Base-by-base conservation (phyloP, 2,888 invertebrate species). In the Synanthedon andrenaeformis region DNA sequence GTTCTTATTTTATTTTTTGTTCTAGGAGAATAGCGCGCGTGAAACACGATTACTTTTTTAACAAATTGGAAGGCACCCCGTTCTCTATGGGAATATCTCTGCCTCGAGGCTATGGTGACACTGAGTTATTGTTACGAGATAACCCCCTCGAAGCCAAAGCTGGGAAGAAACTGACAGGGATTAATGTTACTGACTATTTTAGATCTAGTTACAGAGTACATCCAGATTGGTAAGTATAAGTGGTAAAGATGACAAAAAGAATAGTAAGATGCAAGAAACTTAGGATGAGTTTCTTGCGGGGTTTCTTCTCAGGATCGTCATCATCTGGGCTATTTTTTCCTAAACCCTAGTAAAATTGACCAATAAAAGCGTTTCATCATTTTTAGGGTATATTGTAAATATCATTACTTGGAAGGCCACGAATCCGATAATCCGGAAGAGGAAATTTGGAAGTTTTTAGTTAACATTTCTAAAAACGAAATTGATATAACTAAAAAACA, bases 1-100 rank as follows among this genome's bases (percentile, higher is more conserved):
- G 10, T 35, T 35, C 10, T 6, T 0, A 10, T 35, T 35, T 35
- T 35, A 8, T 10, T 49, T 55, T 41, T 53, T 49, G 61, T 67
- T 61, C 10, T 73, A 87, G 87, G 77, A 72, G 97, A 53, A 94
- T 96, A 51, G 91, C 93, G 1, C 89, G 93, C 60, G 93, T 94
- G 64, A 90, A 90, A 58, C 92, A 94, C 68, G 91, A 96, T 74
- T 97, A 96, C 74, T 96, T 93, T 80, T 96, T 91, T 76, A 91
- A 94, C 11, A 92, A 93, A 42, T 79, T 97, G 49, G 90, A 90
- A n/a, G 92, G 92, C 49, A 96, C 96, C 0, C 96, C 96, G 0
- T 97, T 96, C 76, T 93, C 95, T 0, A 88, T 97, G 74, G 96
- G 94, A 1, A 91, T 97, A 57, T 95, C 94, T 0, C 79, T 96